phyloP scores from a whole-genome alignment of 2,797 vertebrate genomes.

The Myotis pilosus region DNA sequence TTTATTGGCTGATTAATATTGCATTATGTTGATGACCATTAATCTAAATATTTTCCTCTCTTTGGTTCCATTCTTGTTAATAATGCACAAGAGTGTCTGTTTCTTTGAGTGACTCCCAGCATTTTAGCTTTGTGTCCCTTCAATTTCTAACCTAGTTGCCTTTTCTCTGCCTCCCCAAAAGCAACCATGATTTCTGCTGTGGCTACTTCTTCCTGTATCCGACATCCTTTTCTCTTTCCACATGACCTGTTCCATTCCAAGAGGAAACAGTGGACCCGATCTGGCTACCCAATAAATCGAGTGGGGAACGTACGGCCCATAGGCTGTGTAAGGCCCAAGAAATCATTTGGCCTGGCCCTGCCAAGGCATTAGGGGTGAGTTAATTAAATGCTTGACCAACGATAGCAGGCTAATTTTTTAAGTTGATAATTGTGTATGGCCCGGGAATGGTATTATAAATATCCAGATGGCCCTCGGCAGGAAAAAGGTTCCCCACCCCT shows the following conservation, averaged over 20 bases:
- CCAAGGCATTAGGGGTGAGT: too few relatives aligned
- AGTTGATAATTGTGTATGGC: too few relatives aligned
- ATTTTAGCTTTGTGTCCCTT: not conserved
- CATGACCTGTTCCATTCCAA: fast-evolving
- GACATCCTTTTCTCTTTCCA: not conserved
- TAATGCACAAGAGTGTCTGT: not conserved
- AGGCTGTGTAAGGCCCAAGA: too few relatives aligned
- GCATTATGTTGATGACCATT: not conserved
- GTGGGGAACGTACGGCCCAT: too few relatives aligned
- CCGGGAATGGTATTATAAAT: too few relatives aligned
- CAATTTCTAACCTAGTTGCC: not conserved
- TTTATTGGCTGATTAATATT: not conserved
- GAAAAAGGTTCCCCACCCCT: too few relatives aligned
- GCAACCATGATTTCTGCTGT: not conserved
- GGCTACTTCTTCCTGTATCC: not conserved
- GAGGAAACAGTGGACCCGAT: fast-evolving
- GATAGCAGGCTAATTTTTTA: too few relatives aligned
- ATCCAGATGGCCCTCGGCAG: too few relatives aligned
- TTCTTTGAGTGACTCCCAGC: not conserved
- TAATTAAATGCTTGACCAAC: too few relatives aligned
- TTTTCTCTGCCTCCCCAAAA: not conserved
- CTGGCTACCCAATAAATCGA: too few relatives aligned
- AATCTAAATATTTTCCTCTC: not conserved
- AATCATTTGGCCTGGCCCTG: too few relatives aligned
- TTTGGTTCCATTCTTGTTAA: not conserved